Evolutionary conservation across 2,888 invertebrate genomes (phyloP).

Genomic region (Dioctria rufipes): DNA sequence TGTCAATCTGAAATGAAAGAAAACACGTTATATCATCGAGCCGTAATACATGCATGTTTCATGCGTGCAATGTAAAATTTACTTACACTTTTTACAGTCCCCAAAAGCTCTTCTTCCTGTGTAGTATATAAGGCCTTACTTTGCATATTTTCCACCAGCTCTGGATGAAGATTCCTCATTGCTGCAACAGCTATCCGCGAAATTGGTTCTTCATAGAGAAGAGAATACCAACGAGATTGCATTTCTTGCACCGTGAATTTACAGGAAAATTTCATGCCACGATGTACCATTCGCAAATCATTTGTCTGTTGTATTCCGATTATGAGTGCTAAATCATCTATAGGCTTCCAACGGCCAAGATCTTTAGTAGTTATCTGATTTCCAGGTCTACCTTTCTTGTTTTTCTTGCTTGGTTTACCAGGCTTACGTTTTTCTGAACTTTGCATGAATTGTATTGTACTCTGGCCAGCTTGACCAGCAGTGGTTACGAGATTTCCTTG

Average conservation of each 20-base stretch:
- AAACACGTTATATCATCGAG: no score
- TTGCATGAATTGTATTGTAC: conserved; percentile 47
- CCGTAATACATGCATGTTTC: background rate
- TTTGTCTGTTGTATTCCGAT: conserved; percentile 94
- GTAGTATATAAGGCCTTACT: conserved; percentile 91
- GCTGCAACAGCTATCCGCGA: conserved; percentile 93
- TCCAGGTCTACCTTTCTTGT: conserved; percentile 66
- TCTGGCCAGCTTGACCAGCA: conserved; percentile 35
- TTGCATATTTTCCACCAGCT: conserved; percentile 88
- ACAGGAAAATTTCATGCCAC: conserved; percentile 96
- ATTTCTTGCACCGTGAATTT: conserved; percentile 94
- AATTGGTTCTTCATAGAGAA: conserved; percentile 95
- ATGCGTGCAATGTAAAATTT: background rate
- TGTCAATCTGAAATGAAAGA: conserved; percentile 75
- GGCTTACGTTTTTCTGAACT: conserved; percentile 60
- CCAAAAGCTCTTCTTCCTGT: conserved; percentile 89
- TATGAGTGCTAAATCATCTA: conserved; percentile 95
- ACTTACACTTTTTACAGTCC: conserved; percentile 84
- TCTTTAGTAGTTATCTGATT: conserved; percentile 81
- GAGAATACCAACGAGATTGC: conserved; percentile 95
- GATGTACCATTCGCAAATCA: conserved; percentile 85
- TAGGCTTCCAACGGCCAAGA: conserved; percentile 96
- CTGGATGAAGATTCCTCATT: conserved; percentile 94
- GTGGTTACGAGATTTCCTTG: conserved; percentile 8
- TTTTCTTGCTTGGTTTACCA: conserved; percentile 58